Evolutionary conservation across 2,113 vertebrate genomes (phyloP).

Genomic region (Xyrauchen texanus): DNA sequence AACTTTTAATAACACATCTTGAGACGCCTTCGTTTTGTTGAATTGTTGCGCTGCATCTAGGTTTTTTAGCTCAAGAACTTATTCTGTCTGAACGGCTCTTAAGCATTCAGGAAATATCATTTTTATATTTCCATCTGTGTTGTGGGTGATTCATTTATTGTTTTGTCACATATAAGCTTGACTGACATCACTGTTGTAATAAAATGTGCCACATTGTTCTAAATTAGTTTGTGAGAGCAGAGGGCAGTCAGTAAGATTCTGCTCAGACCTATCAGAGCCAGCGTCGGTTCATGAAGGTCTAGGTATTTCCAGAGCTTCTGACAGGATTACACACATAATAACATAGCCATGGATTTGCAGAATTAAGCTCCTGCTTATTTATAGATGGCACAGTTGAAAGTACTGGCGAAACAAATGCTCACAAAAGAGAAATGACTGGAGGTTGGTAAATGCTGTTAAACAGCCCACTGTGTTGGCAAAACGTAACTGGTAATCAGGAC

Average conservation of each 20-base stretch:
- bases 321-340: conserved; percentile 56
- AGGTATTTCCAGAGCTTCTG: conserved; percentile 48
- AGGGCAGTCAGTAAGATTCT: not conserved
- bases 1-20: no score
- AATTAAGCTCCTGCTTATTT: conserved; percentile 55
- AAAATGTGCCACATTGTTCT: not conserved
- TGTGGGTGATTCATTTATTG: no score
- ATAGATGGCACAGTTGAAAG: conserved; percentile 37
- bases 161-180: no score
- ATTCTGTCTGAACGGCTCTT: no score
- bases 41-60: no score
- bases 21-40: no score
- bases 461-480: not conserved
- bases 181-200: no score
- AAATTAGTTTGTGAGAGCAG: conserved; percentile 8
- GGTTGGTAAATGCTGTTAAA: conserved; percentile 12
- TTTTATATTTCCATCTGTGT: no score
- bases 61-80: no score
- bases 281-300: conserved; percentile 37
- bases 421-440: conserved; percentile 32
- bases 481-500: conserved; percentile 3
- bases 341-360: conserved; percentile 51
- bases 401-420: conserved; percentile 4
- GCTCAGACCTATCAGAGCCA: not conserved
- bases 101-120: no score